phyloP scores from a whole-genome alignment of 2,888 invertebrate species.

The Aspidiotus rigidus region DNA sequence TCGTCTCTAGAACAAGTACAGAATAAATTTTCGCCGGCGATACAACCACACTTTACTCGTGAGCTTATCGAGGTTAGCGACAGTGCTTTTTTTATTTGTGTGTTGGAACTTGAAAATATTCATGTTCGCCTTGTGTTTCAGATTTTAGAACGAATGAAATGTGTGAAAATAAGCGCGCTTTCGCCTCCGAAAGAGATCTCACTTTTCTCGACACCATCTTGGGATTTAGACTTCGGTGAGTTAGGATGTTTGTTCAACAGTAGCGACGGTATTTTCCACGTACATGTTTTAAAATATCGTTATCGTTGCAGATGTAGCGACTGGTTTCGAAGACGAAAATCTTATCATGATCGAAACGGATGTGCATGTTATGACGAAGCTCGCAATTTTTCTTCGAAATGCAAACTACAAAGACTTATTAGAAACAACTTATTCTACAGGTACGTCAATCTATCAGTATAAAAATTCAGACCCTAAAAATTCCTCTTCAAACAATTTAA shows the following conservation, averaged over 20 bases:
- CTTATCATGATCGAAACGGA: constrained; percentile 47
- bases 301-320: constrained; percentile 42
- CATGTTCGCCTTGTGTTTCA: not conserved
- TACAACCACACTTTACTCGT: constrained; percentile 56
- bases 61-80: constrained; percentile 53
- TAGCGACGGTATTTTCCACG: not conserved
- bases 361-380: constrained; percentile 5
- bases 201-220: not conserved
- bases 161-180: not conserved
- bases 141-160: not conserved
- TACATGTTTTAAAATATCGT: not conserved
- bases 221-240: not conserved
- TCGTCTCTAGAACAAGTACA: constrained; percentile 49
- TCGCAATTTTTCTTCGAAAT: constrained; percentile 12
- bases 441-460: not conserved
- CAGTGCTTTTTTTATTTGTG: constrained; percentile 25
- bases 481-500: no score
- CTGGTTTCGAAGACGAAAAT: constrained; percentile 47
- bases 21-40: constrained; percentile 52
- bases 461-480: no score
- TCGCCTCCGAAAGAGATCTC: not conserved
- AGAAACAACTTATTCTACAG: constrained; percentile 17
- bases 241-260: not conserved
- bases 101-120: not conserved
- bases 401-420: constrained; percentile 14